Evolutionary conservation across 1,140 invertebrate species (phyloP).

Genomic region (Tetranychus urticae): DNA sequence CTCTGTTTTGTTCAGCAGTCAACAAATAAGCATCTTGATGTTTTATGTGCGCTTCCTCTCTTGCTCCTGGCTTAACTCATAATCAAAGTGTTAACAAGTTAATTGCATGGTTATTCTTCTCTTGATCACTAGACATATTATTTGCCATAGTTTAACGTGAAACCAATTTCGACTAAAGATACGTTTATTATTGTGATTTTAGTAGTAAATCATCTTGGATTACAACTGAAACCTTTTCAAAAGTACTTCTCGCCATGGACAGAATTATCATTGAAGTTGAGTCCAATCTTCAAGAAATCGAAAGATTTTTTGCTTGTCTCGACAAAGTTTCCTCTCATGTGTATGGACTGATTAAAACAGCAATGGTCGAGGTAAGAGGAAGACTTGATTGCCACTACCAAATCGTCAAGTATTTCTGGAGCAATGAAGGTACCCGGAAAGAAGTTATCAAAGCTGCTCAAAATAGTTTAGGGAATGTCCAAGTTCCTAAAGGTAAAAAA

Average conservation of each 20-base stretch:
- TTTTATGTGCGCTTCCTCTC: too few relatives aligned
- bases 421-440: neutral
- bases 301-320: neutral
- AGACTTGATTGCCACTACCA: neutral
- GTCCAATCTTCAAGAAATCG: neutral
- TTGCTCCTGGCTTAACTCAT: too few relatives aligned
- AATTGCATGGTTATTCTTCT: too few relatives aligned
- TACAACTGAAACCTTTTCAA: too few relatives aligned
- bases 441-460: neutral
- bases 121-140: too few relatives aligned
- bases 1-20: too few relatives aligned
- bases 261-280: neutral
- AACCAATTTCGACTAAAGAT: too few relatives aligned
- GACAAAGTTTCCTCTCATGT: neutral
- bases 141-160: too few relatives aligned
- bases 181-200: too few relatives aligned
- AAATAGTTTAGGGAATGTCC: neutral
- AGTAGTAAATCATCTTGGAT: too few relatives aligned
- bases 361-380: neutral
- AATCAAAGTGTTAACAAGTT: too few relatives aligned
- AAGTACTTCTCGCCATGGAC: neutral
- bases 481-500: neutral
- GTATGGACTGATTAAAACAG: neutral
- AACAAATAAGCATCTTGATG: too few relatives aligned
- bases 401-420: neutral